Evolutionary conservation across 2,113 vertebrate genomes (phyloP).

Genomic region (Eubucco bourcierii): DNA sequence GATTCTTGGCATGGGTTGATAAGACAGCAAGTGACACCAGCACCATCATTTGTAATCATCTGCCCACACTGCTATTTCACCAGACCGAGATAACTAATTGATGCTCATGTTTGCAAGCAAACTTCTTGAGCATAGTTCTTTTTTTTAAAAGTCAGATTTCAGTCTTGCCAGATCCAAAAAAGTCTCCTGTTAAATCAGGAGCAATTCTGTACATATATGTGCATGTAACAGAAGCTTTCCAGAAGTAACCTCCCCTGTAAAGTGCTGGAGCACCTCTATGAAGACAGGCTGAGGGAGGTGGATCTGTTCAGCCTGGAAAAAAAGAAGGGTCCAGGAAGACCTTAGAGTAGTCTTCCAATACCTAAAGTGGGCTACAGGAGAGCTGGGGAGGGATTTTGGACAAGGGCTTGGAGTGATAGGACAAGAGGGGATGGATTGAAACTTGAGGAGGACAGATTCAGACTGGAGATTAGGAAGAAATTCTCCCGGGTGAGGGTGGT

Average conservation of each 20-base stretch:
- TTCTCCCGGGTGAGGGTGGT: too few species aligned
- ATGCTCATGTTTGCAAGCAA: constrained; percentile 27
- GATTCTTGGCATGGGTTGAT: background rate
- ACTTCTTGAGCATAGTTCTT: background rate
- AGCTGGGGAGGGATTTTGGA: too few species aligned
- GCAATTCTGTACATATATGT: background rate
- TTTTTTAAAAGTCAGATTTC: background rate
- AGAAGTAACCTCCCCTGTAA: background rate
- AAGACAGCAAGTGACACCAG: constrained; percentile 3
- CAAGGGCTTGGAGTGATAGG: too few species aligned
- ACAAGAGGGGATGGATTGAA: too few species aligned
- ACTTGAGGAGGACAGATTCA: too few species aligned
- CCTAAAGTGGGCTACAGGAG: too few species aligned
- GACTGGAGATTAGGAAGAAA: too few species aligned
- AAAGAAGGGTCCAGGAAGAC: too few species aligned
- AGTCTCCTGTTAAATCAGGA: background rate
- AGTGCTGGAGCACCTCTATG: too few species aligned
- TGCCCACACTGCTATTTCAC: background rate
- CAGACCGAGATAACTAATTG: constrained; percentile 30
- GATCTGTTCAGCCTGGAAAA: too few species aligned
- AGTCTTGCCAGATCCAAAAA: background rate
- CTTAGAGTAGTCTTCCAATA: too few species aligned
- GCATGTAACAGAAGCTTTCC: background rate
- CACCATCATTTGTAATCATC: background rate
- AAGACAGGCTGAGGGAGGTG: too few species aligned